These are phyloP conservation scores for Pollimyrus isidori DNA, from an alignment of 2,113 vertebrate genomes.

Conservation along the genomic window DNA sequence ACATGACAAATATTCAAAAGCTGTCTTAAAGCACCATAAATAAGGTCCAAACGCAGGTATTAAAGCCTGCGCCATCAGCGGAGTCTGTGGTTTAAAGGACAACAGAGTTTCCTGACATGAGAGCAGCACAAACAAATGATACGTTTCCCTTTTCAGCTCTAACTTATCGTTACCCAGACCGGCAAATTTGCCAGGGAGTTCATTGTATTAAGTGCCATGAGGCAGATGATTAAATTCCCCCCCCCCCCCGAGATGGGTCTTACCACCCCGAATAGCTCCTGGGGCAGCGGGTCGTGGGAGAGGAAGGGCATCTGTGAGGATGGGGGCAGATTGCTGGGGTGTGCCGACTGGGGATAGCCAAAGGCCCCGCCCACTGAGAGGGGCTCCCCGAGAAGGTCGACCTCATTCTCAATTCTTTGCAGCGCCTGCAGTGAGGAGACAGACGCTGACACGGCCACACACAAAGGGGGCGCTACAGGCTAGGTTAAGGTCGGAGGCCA, in stretches of 20 bases:
- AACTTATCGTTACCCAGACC: not conserved
- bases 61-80: not conserved
- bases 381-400: slow-evolving; percentile 89
- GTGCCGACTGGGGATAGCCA: slow-evolving; percentile 78
- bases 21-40: not conserved
- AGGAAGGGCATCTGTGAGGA: slow-evolving; percentile 88
- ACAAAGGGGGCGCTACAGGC: not conserved
- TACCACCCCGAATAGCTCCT: slow-evolving; percentile 91
- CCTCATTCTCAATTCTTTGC: slow-evolving; percentile 95
- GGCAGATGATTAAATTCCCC: not conserved
- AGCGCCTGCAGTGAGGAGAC: slow-evolving; percentile 63
- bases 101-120: not conserved
- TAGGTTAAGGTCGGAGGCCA: not conserved
- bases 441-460: not conserved
- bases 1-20: not conserved
- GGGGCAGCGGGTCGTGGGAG: slow-evolving; percentile 85
- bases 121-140: not conserved
- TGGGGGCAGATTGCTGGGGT: slow-evolving; percentile 77
- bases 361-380: slow-evolving; percentile 81
- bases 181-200: not conserved
- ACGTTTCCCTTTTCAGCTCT: not conserved
- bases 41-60: not conserved
- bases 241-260: slow-evolving; percentile 41
- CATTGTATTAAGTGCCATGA: not conserved
- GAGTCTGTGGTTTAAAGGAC: not conserved